phyloP scores from a whole-genome alignment of 2,113 vertebrate genomes.

The Salvelinus alpinus region DNA sequence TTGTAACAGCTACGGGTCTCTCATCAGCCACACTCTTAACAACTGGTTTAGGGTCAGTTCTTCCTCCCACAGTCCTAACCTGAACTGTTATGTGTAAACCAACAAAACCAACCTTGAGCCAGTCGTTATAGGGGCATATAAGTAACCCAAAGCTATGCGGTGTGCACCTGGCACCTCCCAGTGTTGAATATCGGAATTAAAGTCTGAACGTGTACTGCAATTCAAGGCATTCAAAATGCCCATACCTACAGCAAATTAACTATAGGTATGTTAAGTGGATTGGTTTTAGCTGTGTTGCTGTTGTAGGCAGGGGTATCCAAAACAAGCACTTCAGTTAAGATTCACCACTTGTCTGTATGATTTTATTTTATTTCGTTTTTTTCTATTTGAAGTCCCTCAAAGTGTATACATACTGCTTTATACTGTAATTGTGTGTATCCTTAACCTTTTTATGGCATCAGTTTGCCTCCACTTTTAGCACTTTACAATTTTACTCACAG shows the following conservation, averaged over 20 bases:
- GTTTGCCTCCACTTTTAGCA: conserved; percentile 60
- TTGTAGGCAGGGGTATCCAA: conserved; percentile 19
- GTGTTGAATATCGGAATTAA: conserved; percentile 42
- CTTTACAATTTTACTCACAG: conserved; percentile 56
- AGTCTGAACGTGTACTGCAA: neutral
- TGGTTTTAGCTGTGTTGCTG: conserved; percentile 15
- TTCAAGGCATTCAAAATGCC: neutral
- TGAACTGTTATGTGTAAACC: conserved; percentile 28
- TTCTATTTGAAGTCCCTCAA: conserved; percentile 18
- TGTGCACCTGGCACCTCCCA: conserved; percentile 47
- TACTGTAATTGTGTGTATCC: conserved; percentile 18
- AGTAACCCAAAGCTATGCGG: conserved; percentile 24
- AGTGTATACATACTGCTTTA: conserved; percentile 1
- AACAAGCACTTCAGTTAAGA: conserved; percentile 37
- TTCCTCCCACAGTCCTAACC: conserved; percentile 32
- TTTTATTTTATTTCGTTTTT: neutral
- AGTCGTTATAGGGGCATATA: neutral
- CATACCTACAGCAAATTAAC: neutral
- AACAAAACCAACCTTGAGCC: conserved; percentile 26
- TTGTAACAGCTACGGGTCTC: neutral
- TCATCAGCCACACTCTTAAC: too few relatives aligned
- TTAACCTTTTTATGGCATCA: conserved; percentile 36
- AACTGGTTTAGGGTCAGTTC: too few relatives aligned
- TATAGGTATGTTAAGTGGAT: neutral
- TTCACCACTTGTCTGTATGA: conserved; percentile 21